phyloP scores from a whole-genome alignment of 2,888 invertebrate genomes.

The Cerceris rybyensis region DNA sequence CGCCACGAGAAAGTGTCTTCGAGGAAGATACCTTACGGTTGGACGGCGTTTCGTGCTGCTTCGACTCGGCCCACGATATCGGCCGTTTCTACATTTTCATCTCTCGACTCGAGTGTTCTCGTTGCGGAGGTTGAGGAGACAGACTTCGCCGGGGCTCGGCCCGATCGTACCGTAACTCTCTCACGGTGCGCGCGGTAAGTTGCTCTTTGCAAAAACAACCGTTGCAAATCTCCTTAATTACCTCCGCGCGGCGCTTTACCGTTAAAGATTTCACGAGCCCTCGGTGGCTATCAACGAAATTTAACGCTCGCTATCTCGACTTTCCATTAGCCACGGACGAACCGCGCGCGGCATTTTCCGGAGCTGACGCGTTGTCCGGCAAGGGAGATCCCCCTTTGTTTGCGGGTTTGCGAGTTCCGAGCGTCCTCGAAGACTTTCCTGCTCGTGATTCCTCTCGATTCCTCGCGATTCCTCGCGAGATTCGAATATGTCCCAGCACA shows the following conservation, averaged over 20 bases:
- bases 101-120: conserved; percentile 1
- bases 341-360: not conserved
- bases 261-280: conserved; percentile 37
- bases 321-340: conserved; percentile 3
- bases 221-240: conserved; percentile 64
- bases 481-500: too few species aligned
- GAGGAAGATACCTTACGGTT: conserved; percentile 4
- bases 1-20: not conserved
- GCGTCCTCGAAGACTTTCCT: not conserved
- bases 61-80: conserved; percentile 46
- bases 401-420: too few species aligned
- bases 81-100: conserved; percentile 57
- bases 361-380: too few species aligned
- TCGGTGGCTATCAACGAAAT: conserved; percentile 32
- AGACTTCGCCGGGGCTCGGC: conserved; percentile 12
- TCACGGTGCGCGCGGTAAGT: conserved; percentile 57
- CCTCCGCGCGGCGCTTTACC: conserved; percentile 9
- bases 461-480: not conserved
- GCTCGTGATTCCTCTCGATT: too few species aligned
- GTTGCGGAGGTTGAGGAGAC: not conserved
- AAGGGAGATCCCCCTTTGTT: not conserved
- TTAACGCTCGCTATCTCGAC: conserved; percentile 26
- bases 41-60: conserved; percentile 17
- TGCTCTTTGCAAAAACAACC: conserved; percentile 59
- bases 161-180: conserved; percentile 52